Evolutionary conservation across 1,140 invertebrate genomes (phyloP), one percentile per base, ranked within the genome.

Genomic region (Brachionus rubens): DNA sequence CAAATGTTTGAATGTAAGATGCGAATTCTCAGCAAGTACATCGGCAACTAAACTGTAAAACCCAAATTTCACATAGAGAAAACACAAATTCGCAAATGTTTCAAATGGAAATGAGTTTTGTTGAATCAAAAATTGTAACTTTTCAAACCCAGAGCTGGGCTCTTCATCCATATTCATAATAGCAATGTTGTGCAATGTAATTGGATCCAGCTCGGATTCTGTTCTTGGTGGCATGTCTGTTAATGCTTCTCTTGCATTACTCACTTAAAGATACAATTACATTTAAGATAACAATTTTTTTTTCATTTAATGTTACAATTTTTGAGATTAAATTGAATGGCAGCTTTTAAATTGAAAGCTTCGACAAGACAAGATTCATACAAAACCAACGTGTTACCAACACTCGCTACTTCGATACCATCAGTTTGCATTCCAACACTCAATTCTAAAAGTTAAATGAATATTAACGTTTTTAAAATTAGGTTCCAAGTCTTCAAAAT

Each of bases 351-450:
- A 86, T 99, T 99, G 81, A 98, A 97, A 0, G 96, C 95, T 86
- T 99, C 96, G 14, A 98, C 93, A 2, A 99, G 86, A 36, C 94
- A 94, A 21, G 96, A 97, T 84, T 98, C 91, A 81, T 98, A 94
- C 52, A 99, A 87, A 0, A 92, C 93, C 41, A 96, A 86, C 1
- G 95, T 96, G 85, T 99, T 99, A 14, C 96, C 96, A 50, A 99
- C 96, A 84, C 94, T 3, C 1, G 70, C 26, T 0, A 96, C 91
- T 87, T 96, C 93, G 78, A 95, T 93, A 7, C 94, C 94, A 85
- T 99, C 96, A n/a, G 94, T 94, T 80, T 93, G 93, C 89, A 96
- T 93, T 0, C 96, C 96, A 40, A 99, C 94, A 78, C 92, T 93
- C 78, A 99, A 85, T 84, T 99, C 96, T 86, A 78, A 43, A 78